Conservation (phyloP, 1,140 invertebrate genomes). For the Stegodyphus dumicola region DNA sequence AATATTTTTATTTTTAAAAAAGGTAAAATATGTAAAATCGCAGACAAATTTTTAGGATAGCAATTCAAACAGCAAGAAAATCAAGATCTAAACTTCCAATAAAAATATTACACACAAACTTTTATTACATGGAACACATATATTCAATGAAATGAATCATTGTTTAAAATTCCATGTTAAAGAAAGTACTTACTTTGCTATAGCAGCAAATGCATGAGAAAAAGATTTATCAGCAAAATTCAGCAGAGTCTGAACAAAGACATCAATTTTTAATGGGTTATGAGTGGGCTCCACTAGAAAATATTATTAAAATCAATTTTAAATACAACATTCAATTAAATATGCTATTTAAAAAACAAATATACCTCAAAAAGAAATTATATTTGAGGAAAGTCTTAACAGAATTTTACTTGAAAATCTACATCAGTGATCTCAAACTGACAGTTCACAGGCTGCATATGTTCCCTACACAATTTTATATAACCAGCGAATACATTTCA, state of each 20-base stretch:
- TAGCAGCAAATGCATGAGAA: constrained; percentile 96
- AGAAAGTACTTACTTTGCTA: constrained; percentile 79
- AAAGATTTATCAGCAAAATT: constrained; percentile 96
- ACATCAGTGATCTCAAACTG: not conserved
- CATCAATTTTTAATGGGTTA: constrained; percentile 94
- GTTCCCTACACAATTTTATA: too few species aligned
- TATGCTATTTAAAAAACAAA: not conserved
- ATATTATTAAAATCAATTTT: not conserved
- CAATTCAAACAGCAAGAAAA: too few species aligned
- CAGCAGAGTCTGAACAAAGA: constrained; percentile 94
- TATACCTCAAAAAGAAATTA: too few species aligned
- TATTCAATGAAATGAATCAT: too few species aligned
- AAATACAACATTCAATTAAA: not conserved
- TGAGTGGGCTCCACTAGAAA: constrained; percentile 73
- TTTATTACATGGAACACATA: too few species aligned
- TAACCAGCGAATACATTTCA: too few species aligned
- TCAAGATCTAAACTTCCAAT: too few species aligned
- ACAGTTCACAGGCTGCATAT: not conserved
- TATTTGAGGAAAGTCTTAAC: too few species aligned
- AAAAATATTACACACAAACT: too few species aligned
- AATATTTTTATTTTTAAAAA: too few species aligned
- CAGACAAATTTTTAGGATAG: too few species aligned
- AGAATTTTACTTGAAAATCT: not conserved
- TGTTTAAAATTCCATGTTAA: not conserved
- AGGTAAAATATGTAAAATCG: too few species aligned